Base-by-base conservation (phyloP, 1,140 invertebrate species). In the Pteromalus puparum region DNA sequence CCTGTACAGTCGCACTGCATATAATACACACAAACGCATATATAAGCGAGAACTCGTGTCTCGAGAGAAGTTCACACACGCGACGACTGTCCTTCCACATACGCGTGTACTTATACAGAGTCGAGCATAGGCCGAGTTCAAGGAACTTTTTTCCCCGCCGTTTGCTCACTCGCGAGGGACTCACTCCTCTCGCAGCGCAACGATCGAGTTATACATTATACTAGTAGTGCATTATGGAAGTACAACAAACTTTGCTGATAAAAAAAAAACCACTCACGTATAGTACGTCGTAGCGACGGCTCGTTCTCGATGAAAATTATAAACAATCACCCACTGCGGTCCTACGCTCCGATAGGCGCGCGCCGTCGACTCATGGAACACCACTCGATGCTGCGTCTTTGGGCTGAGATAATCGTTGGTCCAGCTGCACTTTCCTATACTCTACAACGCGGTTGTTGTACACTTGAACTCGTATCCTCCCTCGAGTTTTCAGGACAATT, bases 71-170 rank as follows among this genome's bases (percentile, higher is more conserved):
- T 61, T 1, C 53, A 61, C 53, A n/a, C 53, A n/a, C 21, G 18
- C 53, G 53, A 61, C 18, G 53, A 61, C 53, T 61, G 53, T 61
- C 53, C 53, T 61, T 61, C 53, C 7, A 61, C 53, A 61, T n/a
- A 76, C 6, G 0, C 24, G 30, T 5, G 30, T 34, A 76, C 28
- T 0, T 12, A 13, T 9, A 65, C 21, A 5, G 53, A 7, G 76
- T 0, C 53, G 1, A 5, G 2, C 9, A 21, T 38, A 7, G n/a
- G 28, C 70, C 30, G 42, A 72, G 82, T 83, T 83, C 82, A 83
- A 83, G 82, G 82, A 83, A 83, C 82, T 78, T 83, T 78, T 83
- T 78, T 77, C 61, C 38, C 42, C 38, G n/a, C 53, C n/a, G n/a
- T n/a, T n/a, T n/a, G n/a, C n/a, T n/a, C n/a, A n/a, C n/a, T n/a